Conservation (phyloP, 2,113 vertebrate genomes). For the Laticauda laticaudata region DNA sequence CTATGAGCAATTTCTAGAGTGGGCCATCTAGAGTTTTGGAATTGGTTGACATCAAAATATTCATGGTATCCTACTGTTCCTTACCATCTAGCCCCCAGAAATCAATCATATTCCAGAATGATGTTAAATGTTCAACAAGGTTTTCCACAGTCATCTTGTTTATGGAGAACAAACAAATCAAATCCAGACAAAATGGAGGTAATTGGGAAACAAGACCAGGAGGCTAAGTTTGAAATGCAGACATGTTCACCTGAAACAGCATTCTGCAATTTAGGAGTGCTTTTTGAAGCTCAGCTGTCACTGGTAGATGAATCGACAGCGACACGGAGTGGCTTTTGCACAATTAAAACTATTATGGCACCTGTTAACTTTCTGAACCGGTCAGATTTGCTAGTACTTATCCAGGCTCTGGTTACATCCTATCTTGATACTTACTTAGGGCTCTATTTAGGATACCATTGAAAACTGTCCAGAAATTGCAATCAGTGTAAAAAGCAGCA, state of each 20-base stretch:
- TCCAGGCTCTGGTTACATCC: not conserved
- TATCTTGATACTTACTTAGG: not conserved
- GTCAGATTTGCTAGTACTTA: not conserved
- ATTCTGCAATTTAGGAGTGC: not conserved
- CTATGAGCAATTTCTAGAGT: not conserved
- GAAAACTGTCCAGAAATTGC: not conserved
- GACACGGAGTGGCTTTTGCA: not conserved
- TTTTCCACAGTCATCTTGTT: not conserved
- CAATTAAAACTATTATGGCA: not conserved
- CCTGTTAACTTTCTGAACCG: not conserved
- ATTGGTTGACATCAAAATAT: not conserved
- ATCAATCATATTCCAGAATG: not conserved
- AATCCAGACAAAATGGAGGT: not conserved
- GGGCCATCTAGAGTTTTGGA: not conserved
- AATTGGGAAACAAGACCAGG: not conserved
- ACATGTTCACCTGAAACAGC: not conserved
- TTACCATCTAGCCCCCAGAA: not conserved
- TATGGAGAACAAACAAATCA: not conserved
- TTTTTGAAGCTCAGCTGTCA: not conserved
- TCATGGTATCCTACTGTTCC: not conserved
- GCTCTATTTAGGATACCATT: not conserved
- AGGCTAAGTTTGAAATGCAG: not conserved
- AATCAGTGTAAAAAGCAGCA: not conserved
- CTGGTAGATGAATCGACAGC: not conserved
- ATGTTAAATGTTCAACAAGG: not conserved